phyloP scores from a whole-genome alignment of 2,888 invertebrate genomes.

The Spisula subtruncata region DNA sequence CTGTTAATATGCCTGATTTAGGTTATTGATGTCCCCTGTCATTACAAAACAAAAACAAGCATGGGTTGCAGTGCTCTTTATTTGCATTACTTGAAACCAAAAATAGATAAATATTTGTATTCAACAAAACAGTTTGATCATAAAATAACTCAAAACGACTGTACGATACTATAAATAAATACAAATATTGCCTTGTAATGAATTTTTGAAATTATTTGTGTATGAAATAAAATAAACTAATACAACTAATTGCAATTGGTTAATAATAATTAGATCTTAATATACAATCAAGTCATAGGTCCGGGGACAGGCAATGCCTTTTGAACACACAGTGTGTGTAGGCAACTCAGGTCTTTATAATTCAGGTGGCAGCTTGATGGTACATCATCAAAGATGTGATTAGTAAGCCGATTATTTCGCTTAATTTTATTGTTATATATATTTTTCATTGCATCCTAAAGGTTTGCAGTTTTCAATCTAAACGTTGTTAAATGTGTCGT shows the following conservation, averaged over 20 bases:
- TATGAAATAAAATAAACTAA: not conserved
- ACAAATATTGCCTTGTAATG: not conserved
- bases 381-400: too few species aligned
- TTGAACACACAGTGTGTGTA: not conserved
- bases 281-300: not conserved
- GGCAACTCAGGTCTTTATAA: too few species aligned
- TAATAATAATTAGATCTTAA: too few species aligned
- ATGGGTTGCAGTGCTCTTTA: slow-evolving; percentile 11
- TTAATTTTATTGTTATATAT: too few species aligned
- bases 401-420: too few species aligned
- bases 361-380: too few species aligned
- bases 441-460: too few species aligned
- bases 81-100: not conserved
- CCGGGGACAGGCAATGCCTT: not conserved
- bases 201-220: not conserved
- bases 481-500: too few species aligned
- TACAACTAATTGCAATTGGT: not conserved
- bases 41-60: not conserved
- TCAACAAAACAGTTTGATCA: not conserved
- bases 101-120: not conserved
- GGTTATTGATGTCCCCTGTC: too few species aligned
- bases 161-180: not conserved
- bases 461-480: too few species aligned
- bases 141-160: not conserved
- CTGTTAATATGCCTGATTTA: too few species aligned